phyloP scores from a whole-genome alignment of 2,888 invertebrate genomes.

The Noctua janthina region DNA sequence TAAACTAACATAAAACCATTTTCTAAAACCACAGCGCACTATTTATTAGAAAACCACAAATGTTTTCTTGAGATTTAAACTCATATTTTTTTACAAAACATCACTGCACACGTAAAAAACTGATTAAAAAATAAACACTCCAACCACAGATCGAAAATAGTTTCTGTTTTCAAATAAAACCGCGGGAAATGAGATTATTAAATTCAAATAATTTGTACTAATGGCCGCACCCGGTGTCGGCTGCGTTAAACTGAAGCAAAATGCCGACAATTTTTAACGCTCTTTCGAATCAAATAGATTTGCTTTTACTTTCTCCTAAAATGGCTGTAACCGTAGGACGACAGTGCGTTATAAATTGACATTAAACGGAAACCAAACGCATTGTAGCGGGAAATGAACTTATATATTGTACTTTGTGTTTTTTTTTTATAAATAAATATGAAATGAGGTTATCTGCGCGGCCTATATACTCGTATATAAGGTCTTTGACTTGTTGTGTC shows the following conservation, averaged over 20 bases:
- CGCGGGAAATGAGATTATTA: constrained; percentile 34
- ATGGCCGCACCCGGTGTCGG: constrained; percentile 48
- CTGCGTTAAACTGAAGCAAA: constrained; percentile 68
- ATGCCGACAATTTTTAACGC: constrained; percentile 70
- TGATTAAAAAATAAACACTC: constrained; percentile 1
- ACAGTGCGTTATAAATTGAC: constrained; percentile 59
- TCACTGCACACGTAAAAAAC: not conserved
- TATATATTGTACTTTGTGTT: constrained; percentile 4
- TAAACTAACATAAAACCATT: constrained; percentile 24
- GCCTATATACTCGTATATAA: constrained; percentile 12
- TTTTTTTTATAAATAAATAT: constrained; percentile 14
- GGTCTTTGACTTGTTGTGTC: constrained; percentile 32
- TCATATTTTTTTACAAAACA: constrained; percentile 12
- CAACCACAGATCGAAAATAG: constrained; percentile 22
- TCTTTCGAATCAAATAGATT: constrained; percentile 78
- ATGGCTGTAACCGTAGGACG: constrained; percentile 67
- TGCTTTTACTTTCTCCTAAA: constrained; percentile 81
- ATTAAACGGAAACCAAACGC: constrained; percentile 52
- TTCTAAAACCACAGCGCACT: constrained; percentile 11
- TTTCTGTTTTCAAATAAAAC: constrained; percentile 9
- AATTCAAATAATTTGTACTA: constrained; percentile 37
- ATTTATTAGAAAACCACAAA: constrained; percentile 13
- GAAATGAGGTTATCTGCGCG: constrained; percentile 37
- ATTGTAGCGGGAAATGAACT: constrained; percentile 31
- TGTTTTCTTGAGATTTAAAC: constrained; percentile 1